phyloP scores from a whole-genome alignment of 2,888 invertebrate genomes.

The Bombyx huttoni region DNA sequence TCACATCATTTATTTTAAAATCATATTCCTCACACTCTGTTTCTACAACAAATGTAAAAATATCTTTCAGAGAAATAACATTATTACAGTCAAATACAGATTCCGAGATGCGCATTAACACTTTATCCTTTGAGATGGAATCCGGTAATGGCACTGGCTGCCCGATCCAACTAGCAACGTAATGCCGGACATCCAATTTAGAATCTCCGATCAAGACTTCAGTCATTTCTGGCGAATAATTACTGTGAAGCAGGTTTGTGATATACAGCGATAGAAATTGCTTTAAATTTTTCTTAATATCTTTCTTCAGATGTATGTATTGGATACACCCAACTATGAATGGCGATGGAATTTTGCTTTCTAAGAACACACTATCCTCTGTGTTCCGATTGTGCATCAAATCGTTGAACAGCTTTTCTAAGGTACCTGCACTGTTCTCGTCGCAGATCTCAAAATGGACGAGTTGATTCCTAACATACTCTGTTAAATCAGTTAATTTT shows the following conservation, averaged over 20 bases:
- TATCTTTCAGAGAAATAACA: conserved; percentile 28
- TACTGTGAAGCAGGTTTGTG: conserved; percentile 73
- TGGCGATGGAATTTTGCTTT: conserved; percentile 50
- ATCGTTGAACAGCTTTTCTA: conserved; percentile 50
- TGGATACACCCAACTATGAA: conserved; percentile 58
- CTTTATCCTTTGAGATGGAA: conserved; percentile 30
- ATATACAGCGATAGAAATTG: conserved; percentile 51
- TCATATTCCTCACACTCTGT: conserved; percentile 27
- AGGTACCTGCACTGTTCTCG: conserved; percentile 30
- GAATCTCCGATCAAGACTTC: conserved; percentile 60
- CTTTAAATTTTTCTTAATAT: conserved; percentile 43
- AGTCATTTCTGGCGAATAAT: conserved; percentile 66
- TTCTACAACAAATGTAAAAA: conserved; percentile 39
- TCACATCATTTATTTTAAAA: too few species aligned
- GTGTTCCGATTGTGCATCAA: conserved; percentile 42
- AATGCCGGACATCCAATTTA: conserved; percentile 54
- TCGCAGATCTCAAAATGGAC: conserved; percentile 47
- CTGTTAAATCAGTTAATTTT: conserved; percentile 38
- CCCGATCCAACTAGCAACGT: conserved; percentile 64
- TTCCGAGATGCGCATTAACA: conserved; percentile 48
- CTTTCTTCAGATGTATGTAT: conserved; percentile 39
- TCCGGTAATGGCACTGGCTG: conserved; percentile 37
- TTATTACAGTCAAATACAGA: conserved; percentile 39
- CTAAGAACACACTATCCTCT: conserved; percentile 41
- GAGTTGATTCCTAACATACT: conserved; percentile 41